Evolutionary conservation across 2,797 vertebrate species (phyloP).

Genomic region (Acipenser transmontanus): DNA sequence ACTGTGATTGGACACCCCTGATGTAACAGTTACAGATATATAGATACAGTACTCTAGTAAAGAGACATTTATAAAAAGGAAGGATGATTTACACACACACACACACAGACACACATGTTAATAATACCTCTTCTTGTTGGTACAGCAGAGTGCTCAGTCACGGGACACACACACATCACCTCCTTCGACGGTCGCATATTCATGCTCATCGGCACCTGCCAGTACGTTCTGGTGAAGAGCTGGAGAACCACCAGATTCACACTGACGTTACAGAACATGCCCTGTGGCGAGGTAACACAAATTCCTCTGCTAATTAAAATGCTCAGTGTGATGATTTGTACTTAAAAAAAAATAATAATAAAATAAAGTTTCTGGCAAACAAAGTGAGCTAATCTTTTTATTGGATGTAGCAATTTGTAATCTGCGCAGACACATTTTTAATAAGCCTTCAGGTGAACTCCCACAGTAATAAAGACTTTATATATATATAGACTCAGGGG

Average conservation of each 20-base stretch:
- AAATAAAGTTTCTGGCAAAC: background rate
- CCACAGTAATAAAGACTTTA: too few relatives aligned
- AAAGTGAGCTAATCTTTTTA: constrained; percentile 5
- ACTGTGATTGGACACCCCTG: too few relatives aligned
- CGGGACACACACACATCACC: constrained; percentile 84
- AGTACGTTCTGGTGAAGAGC: constrained; percentile 90
- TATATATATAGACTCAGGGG: too few relatives aligned
- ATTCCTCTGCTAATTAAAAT: constrained; percentile 12
- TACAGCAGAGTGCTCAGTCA: constrained; percentile 83
- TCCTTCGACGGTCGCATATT: constrained; percentile 94
- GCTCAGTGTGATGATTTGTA: too few relatives aligned
- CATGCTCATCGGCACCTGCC: constrained; percentile 85
- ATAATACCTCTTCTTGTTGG: constrained; percentile 14
- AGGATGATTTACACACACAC: background rate
- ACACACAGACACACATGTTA: background rate
- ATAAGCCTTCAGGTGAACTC: too few relatives aligned
- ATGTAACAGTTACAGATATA: background rate
- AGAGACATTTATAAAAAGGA: background rate
- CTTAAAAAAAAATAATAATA: too few relatives aligned
- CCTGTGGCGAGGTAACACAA: constrained; percentile 78
- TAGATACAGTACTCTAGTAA: background rate
- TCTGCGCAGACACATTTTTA: too few relatives aligned
- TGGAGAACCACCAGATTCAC: constrained; percentile 81
- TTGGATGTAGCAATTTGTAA: too few relatives aligned
- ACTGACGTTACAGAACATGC: constrained; percentile 82